These are phyloP conservation scores for Podiceps cristatus DNA, from an alignment of 2,113 vertebrate genomes.

Conservation along the genomic window DNA sequence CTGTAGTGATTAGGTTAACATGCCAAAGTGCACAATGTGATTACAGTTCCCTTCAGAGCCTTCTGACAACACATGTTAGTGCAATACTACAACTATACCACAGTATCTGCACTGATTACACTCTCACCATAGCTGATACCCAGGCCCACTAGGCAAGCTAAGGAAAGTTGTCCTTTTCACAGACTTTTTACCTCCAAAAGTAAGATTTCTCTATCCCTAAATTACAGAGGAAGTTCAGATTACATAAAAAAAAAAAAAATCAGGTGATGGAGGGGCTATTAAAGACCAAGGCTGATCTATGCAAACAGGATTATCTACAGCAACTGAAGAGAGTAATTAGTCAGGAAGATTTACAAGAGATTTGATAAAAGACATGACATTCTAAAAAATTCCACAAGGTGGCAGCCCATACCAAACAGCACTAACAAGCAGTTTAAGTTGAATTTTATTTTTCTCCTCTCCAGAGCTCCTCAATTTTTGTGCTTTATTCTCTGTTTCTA, in stretches of 20 bases:
- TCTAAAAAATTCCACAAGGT: constrained; percentile 45
- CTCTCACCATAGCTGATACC: not conserved
- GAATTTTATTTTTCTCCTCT: not conserved
- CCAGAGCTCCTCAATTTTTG: not conserved
- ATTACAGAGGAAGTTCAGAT: not conserved
- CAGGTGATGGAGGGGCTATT: not conserved
- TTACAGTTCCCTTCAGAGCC: not conserved
- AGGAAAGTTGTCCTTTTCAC: not conserved
- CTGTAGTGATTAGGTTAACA: not conserved
- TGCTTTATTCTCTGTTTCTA: constrained; percentile 27
- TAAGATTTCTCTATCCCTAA: not conserved
- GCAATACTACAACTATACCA: not conserved
- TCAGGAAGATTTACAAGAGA: not conserved
- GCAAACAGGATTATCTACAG: not conserved
- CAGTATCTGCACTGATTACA: fast-evolving
- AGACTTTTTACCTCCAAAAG: not conserved
- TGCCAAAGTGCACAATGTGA: not conserved
- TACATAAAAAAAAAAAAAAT: not conserved
- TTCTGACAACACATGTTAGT: not conserved
- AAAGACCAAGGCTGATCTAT: not conserved
- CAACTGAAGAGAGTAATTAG: not conserved
- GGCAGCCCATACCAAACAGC: constrained; percentile 14
- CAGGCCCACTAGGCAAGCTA: not conserved
- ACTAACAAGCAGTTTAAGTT: not conserved
- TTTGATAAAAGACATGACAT: not conserved